These are phyloP conservation scores for Patella caerulea DNA, from an alignment of 2,888 invertebrate species.

Conservation along the genomic window DNA sequence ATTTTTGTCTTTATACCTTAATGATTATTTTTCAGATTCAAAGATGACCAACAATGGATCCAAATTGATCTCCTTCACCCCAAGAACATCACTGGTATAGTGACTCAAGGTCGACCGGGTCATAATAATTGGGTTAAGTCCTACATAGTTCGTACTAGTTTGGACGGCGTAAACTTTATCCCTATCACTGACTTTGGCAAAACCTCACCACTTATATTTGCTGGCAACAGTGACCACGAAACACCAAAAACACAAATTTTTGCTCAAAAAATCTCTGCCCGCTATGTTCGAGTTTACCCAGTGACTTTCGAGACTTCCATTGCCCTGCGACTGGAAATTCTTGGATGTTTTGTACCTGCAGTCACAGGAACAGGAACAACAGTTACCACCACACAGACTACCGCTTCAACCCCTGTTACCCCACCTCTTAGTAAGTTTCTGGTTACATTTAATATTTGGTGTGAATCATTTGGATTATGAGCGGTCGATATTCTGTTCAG, in stretches of 20 bases:
- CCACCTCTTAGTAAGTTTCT: too few species aligned
- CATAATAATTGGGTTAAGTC: conserved; percentile 41
- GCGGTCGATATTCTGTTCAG: too few species aligned
- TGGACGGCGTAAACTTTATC: conserved; percentile 34
- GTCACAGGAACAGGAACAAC: background rate
- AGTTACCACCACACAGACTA: conserved; percentile 3
- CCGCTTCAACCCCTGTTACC: conserved; percentile 4
- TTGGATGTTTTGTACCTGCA: conserved; percentile 42
- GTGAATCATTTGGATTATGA: too few species aligned
- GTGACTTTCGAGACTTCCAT: conserved; percentile 49
- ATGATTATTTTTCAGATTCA: background rate
- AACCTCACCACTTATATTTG: conserved; percentile 26
- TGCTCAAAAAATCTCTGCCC: conserved; percentile 50
- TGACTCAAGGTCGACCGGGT: conserved; percentile 40
- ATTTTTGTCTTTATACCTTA: too few species aligned
- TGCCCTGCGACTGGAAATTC: conserved; percentile 55
- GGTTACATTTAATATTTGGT: too few species aligned
- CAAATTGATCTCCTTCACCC: conserved; percentile 35
- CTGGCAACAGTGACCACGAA: conserved; percentile 38
- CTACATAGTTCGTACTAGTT: conserved; percentile 35
- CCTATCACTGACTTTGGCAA: conserved; percentile 29
- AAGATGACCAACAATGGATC: conserved; percentile 15
- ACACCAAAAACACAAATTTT: conserved; percentile 39
- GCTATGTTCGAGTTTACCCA: conserved; percentile 53
- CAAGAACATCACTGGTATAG: conserved; percentile 36